phyloP scores from a whole-genome alignment of 1,140 invertebrate genomes.

The Papilio aristodemus region DNA sequence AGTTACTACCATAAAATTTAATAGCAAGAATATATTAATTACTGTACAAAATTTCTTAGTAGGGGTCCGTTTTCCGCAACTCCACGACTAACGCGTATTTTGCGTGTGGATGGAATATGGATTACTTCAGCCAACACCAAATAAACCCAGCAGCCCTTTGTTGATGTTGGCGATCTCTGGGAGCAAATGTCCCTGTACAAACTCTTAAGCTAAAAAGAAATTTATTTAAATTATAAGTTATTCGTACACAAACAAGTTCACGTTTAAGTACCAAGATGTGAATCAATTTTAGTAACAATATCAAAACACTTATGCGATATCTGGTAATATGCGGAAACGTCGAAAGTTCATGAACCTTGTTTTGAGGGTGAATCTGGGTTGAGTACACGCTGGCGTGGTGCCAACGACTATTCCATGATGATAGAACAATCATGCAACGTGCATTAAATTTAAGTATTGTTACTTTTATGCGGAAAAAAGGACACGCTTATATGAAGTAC shows the following conservation, averaged over 20 bases:
- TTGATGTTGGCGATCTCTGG: too few relatives aligned
- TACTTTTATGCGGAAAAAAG: constrained; percentile 12
- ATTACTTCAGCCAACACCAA: too few relatives aligned
- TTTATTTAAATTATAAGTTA: neutral
- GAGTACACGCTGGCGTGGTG: constrained; percentile 59
- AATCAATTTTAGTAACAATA: constrained; percentile 27
- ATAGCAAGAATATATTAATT: too few relatives aligned
- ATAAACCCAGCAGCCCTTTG: too few relatives aligned
- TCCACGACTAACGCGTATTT: too few relatives aligned
- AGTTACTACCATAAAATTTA: too few relatives aligned
- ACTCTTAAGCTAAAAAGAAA: neutral
- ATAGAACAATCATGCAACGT: constrained; percentile 55
- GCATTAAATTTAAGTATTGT: constrained; percentile 33
- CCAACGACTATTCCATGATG: constrained; percentile 66
- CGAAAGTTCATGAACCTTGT: constrained; percentile 63
- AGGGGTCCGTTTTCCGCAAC: too few relatives aligned
- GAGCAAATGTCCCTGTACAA: too few relatives aligned
- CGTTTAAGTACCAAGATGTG: constrained; percentile 14
- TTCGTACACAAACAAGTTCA: neutral
- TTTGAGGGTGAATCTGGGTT: constrained; percentile 59
- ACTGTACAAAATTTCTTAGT: too few relatives aligned
- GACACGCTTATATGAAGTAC: neutral
- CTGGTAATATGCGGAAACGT: constrained; percentile 56
- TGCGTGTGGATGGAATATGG: too few relatives aligned
- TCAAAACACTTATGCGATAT: constrained; percentile 25